Evolutionary conservation across 2,113 vertebrate species (phyloP).

Genomic region (Varanus salvator): DNA sequence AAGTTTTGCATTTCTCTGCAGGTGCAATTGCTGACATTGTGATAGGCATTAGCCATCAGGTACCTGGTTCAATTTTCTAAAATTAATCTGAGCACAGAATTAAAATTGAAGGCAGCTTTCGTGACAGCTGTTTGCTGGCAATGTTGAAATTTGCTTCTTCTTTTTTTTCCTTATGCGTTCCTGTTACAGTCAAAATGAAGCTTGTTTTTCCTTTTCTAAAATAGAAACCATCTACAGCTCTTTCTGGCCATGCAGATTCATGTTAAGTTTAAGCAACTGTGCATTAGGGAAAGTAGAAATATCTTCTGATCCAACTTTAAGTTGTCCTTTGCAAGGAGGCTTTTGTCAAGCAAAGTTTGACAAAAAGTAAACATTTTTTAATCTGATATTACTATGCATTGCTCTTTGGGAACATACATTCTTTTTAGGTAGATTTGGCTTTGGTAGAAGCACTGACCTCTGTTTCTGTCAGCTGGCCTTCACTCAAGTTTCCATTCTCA

Average conservation of each 20-base stretch:
- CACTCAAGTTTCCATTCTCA: constrained; percentile 85
- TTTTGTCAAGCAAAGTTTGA: constrained; percentile 66
- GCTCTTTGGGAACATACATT: constrained; percentile 68
- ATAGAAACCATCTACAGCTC: constrained; percentile 72
- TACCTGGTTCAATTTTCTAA: constrained; percentile 58
- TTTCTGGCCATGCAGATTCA: constrained; percentile 74
- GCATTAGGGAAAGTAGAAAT: constrained; percentile 69
- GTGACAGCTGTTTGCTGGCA: constrained; percentile 70
- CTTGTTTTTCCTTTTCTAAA: constrained; percentile 71
- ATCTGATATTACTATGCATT: constrained; percentile 64
- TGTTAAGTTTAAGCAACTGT: constrained; percentile 71
- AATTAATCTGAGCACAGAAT: constrained; percentile 48
- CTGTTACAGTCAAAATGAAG: constrained; percentile 72
- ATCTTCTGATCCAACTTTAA: constrained; percentile 68
- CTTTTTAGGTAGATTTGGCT: constrained; percentile 82
- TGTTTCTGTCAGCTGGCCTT: constrained; percentile 79
- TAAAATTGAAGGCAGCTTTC: constrained; percentile 63
- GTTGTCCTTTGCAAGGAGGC: constrained; percentile 58
- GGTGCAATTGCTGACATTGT: constrained; percentile 75
- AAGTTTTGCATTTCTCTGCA: constrained; percentile 73
- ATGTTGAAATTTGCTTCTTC: constrained; percentile 63
- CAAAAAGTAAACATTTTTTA: constrained; percentile 46
- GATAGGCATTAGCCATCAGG: constrained; percentile 54
- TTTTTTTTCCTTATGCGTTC: constrained; percentile 51
- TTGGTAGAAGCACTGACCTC: constrained; percentile 75